A percentile compares a stretch with the other conserved stretches of the same genome.
Evolutionary conservation across 2,797 vertebrate genomes (phyloP).

Genomic region (Dromococcyx pavoninus): DNA sequence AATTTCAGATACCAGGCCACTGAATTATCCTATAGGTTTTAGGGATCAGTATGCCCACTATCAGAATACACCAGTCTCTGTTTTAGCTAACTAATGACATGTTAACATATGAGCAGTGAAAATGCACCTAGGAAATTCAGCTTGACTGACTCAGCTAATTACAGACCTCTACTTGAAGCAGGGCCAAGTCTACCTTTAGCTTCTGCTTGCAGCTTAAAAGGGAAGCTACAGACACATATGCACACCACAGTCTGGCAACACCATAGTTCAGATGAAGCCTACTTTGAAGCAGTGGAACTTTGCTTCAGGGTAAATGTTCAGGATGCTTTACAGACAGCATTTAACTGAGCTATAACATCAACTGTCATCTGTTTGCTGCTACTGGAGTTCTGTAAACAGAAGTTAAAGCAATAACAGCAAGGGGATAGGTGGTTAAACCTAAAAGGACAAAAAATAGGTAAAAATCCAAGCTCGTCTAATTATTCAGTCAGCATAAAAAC

Average conservation of each 20-base stretch:
- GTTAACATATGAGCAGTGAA: background rate
- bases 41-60: background rate
- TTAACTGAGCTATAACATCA: background rate
- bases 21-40: background rate
- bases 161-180: slow-evolving; percentile 8
- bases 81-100: slow-evolving; percentile 23
- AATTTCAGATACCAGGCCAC: background rate
- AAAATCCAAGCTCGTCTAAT: background rate
- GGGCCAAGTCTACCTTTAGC: slow-evolving; percentile 12
- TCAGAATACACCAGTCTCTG: background rate
- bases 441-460: background rate
- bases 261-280: background rate
- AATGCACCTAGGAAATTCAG: slow-evolving; percentile 7
- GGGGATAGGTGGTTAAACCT: background rate
- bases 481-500: background rate
- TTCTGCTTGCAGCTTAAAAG: slow-evolving; percentile 11
- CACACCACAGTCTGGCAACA: background rate
- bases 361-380: background rate
- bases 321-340: background rate
- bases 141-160: slow-evolving; percentile 10
- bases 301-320: background rate
- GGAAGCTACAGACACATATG: background rate
- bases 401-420: background rate
- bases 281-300: background rate
- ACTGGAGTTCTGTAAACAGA: background rate